Evolutionary conservation across 2,797 vertebrate species (phyloP).

Genomic region (Paramormyrops hopkinsi): DNA sequence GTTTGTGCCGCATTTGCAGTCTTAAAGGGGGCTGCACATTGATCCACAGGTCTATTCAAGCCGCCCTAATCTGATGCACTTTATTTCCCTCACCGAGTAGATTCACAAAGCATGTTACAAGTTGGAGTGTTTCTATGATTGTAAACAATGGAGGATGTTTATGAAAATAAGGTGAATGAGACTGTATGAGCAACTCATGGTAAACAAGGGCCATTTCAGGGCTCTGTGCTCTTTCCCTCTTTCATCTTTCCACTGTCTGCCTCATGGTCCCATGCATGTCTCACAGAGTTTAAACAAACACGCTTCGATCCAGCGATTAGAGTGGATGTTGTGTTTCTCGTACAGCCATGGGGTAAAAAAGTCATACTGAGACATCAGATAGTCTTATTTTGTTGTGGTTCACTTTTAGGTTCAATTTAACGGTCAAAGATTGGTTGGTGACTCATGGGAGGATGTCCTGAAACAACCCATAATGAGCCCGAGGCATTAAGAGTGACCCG

Average conservation of each 20-base stretch:
- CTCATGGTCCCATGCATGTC: not conserved
- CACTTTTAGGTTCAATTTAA: constrained; percentile 7
- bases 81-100: not conserved
- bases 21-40: not conserved
- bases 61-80: not conserved
- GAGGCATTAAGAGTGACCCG: not conserved
- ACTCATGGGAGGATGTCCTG: constrained; percentile 6
- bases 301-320: not conserved
- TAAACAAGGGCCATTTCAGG: not conserved
- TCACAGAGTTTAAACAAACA: constrained; percentile 8
- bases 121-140: not conserved
- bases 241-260: not conserved
- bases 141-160: not conserved
- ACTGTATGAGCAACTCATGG: not conserved
- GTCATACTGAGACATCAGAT: constrained; percentile 8
- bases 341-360: constrained; percentile 3
- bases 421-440: not conserved
- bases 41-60: not conserved
- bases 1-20: not conserved
- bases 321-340: not conserved
- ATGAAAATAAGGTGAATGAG: not conserved
- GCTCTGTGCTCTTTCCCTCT: no score
- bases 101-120: not conserved
- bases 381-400: constrained; percentile 16
- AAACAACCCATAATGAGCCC: not conserved